Evolutionary conservation across 35 echinoderm and acorn worm species (phyloP).

Genomic region (Diadema setosum): DNA sequence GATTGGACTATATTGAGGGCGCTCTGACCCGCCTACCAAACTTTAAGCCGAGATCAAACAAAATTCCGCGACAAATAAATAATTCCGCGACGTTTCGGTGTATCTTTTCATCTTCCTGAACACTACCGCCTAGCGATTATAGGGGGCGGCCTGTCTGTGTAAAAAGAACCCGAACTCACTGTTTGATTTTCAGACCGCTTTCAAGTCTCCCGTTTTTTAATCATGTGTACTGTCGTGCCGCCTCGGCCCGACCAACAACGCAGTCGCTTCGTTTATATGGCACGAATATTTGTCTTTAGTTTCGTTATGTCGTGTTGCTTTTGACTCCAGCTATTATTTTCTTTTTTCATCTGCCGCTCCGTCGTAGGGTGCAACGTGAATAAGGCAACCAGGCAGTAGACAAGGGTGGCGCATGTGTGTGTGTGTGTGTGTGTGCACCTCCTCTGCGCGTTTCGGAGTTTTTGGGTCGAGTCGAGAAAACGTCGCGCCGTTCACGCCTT

Average conservation of each 20-base stretch:
- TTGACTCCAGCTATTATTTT: not conserved
- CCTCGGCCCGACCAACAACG: not conserved
- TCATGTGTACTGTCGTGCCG: not conserved
- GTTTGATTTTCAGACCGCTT: not conserved
- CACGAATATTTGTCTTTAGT: not conserved
- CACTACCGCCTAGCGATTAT: not conserved
- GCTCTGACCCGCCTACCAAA: too few relatives aligned
- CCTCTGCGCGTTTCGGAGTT: not conserved
- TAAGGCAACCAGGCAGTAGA: too few relatives aligned
- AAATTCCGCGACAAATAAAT: slow-evolving; percentile 19
- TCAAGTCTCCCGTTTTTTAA: not conserved
- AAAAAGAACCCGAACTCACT: not conserved
- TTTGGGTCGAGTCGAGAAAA: not conserved
- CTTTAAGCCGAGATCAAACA: slow-evolving; percentile 8
- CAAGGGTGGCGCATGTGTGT: too few relatives aligned
- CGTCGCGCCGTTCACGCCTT: not conserved
- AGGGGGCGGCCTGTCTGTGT: not conserved
- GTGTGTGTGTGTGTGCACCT: not conserved
- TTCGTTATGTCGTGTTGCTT: not conserved
- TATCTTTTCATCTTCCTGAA: slow-evolving; percentile 8
- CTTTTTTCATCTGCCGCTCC: not conserved
- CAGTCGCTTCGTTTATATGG: not conserved
- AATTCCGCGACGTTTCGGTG: not conserved
- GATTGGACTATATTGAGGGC: too few relatives aligned
- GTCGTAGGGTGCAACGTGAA: too few relatives aligned